Percentiles rank a stretch among this genome's conserved stretches.
Evolutionary conservation across 2,888 invertebrate genomes (phyloP).

Genomic region (Periphyllus acericola): DNA sequence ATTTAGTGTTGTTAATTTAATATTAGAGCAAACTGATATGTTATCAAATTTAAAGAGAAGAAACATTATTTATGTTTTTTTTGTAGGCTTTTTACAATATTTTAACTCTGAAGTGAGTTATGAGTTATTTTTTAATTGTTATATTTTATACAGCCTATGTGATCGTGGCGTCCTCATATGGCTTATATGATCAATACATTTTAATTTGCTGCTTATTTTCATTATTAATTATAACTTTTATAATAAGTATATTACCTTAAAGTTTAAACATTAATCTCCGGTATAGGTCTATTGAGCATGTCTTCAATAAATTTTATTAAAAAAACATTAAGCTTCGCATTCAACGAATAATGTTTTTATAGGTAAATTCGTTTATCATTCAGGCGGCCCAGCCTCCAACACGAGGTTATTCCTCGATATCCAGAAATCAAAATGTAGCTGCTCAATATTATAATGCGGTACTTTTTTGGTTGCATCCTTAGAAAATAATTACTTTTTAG

Average conservation of each 20-base stretch:
- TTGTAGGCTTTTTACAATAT: too few relatives aligned
- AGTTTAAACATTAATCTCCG: background rate
- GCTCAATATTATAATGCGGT: constrained; percentile 54
- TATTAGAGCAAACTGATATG: too few relatives aligned
- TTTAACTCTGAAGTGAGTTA: too few relatives aligned
- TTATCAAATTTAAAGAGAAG: too few relatives aligned
- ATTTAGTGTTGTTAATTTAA: too few relatives aligned
- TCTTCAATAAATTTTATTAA: background rate
- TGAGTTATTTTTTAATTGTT: too few relatives aligned
- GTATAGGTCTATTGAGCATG: background rate
- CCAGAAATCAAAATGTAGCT: constrained; percentile 53
- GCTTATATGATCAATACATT: too few relatives aligned
- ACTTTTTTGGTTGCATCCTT: background rate
- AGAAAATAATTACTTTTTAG: background rate
- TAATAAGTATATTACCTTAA: background rate
- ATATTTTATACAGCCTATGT: too few relatives aligned
- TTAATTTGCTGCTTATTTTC: background rate
- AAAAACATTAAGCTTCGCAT: background rate
- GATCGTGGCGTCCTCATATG: too few relatives aligned
- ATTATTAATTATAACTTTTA: background rate
- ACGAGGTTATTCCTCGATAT: constrained; percentile 23
- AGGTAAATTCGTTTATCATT: constrained; percentile 46
- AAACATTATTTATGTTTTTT: too few relatives aligned
- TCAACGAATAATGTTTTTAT: constrained; percentile 53
- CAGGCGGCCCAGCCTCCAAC: background rate